Evolutionary conservation across 2,113 vertebrate genomes (phyloP).

Genomic region (Brachypteracias leptosomus): DNA sequence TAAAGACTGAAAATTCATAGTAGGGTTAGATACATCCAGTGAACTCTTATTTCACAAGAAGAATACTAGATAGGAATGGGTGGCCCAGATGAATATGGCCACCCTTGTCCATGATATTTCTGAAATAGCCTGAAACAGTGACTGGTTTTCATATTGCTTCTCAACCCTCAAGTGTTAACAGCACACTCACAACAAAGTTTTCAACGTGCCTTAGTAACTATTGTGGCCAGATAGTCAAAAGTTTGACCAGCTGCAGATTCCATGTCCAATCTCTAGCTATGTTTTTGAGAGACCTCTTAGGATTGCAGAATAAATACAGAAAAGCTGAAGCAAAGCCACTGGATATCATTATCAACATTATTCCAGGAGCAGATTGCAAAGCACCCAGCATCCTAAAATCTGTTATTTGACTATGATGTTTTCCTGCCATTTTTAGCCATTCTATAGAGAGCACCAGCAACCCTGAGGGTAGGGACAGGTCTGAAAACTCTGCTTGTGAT

Average conservation of each 20-base stretch:
- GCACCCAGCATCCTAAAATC: not conserved
- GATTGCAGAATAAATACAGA: conserved; percentile 47
- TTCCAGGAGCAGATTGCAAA: not conserved
- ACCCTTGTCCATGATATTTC: not conserved
- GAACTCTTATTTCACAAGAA: not conserved
- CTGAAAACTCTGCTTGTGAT: not conserved
- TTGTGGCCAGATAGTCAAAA: not conserved
- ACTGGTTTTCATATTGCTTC: not conserved
- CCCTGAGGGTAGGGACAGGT: not conserved
- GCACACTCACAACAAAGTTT: not conserved
- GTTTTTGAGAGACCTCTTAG: not conserved
- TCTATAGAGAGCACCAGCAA: not conserved
- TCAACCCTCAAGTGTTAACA: not conserved
- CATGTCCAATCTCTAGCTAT: not conserved
- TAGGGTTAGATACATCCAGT: not conserved
- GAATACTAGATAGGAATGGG: not conserved
- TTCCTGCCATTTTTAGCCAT: not conserved
- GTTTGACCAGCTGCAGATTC: conserved; percentile 57
- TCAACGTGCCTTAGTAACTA: conserved; percentile 11
- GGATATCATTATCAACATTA: conserved; percentile 3
- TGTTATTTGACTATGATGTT: conserved; percentile 13
- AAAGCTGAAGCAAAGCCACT: conserved; percentile 17
- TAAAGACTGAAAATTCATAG: not conserved
- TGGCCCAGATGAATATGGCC: not conserved
- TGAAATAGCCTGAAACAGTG: not conserved